Evolutionary conservation across 2,888 invertebrate species (phyloP), one percentile per base, ranked within the genome.

Genomic region (Halocaridina rubra): DNA sequence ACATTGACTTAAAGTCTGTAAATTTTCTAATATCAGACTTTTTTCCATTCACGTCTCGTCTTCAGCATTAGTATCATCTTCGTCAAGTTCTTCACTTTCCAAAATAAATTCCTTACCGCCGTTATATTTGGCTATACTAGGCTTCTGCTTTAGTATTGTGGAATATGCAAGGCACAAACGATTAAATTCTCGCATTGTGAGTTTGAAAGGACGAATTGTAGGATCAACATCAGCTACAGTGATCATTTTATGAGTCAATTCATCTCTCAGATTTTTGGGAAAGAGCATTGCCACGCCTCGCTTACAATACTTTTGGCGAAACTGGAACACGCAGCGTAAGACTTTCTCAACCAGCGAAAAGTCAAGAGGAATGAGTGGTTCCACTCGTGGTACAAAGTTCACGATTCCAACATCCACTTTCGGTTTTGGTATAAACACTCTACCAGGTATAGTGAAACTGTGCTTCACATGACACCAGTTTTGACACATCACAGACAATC

Each of bases 331-430:
- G 89, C 95, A 95, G 0, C 97, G 92, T 0, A 95, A 92, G 10
- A 99, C 94, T 92, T 97, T 98, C 90, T 99, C 98, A 19, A 98
- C 95, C 85, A 96, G 90, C 89, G 93, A 92, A 90, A 98, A 99
- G 0, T 97, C 95, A 53, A 96, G 92, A 84, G 86, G 86, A 16
- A 96, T 95, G 27, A 94, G 92, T 0, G 99, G 98, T 71, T 92
- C 91, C 89, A 94, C 93, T 8, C 95, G 91, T 0, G 99, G 99
- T 19, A 94, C 93, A 72, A 99, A 93, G 72, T 95, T 95, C 0
- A 99, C 97, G 0, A 99, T 96, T 19, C 97, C 98, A 0, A 98
- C 99, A 92, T 99, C 98, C 4, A 99, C 98, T 87, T 99, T 94
- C 0, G 99, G 99, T 90, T 95, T 94, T 0, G 99, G 99, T 33